A percentile compares a stretch with the other conserved stretches of the same genome.
These are phyloP conservation scores for Philopedon plagiatum DNA, from an alignment of 2,888 invertebrate species.

Conservation along the genomic window DNA sequence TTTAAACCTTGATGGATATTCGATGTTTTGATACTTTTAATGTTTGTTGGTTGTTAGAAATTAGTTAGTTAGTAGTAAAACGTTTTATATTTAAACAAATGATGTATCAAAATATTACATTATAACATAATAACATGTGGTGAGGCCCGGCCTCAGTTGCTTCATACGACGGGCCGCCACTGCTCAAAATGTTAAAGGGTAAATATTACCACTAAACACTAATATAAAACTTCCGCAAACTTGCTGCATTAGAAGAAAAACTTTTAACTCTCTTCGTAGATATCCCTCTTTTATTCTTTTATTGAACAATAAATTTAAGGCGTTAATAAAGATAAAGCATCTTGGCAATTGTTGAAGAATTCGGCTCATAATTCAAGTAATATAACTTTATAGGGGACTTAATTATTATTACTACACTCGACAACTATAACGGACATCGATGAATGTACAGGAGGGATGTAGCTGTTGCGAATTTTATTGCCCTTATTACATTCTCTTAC, in stretches of 20 bases:
- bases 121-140: too few species aligned
- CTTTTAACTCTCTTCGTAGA: conserved; percentile 5
- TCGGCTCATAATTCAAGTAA: conserved; percentile 41
- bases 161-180: too few species aligned
- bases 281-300: conserved; percentile 49
- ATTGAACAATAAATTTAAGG: conserved; percentile 39
- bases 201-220: too few species aligned
- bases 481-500: too few species aligned
- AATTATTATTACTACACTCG: conserved; percentile 32
- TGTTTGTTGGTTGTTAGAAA: too few species aligned
- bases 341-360: conserved; percentile 41
- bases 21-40: too few species aligned
- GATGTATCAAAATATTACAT: too few species aligned
- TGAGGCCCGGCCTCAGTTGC: too few species aligned
- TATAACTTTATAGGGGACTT: conserved; percentile 45
- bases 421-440: conserved; percentile 32
- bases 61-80: too few species aligned
- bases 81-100: too few species aligned
- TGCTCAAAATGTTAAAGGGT: too few species aligned
- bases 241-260: background rate
- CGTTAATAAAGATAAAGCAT: conserved; percentile 51
- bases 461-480: background rate
- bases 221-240: conserved; percentile 1
- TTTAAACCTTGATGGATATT: too few species aligned
- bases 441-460: background rate